Percentiles rank a stretch among this genome's conserved stretches.
These are phyloP conservation scores for Terebella lapidaria DNA, from an alignment of 2,888 invertebrate genomes.

Conservation along the genomic window DNA sequence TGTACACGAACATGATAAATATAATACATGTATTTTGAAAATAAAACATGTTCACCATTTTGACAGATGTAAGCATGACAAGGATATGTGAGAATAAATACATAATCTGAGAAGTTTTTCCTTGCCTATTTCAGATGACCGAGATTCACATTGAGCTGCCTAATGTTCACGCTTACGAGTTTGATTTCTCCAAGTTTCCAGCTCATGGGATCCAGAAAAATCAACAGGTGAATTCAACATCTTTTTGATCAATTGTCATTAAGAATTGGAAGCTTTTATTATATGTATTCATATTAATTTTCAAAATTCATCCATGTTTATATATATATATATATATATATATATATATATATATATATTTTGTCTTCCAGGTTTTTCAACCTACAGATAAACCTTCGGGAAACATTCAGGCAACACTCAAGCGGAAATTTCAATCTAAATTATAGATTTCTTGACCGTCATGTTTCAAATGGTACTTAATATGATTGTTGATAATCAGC, in stretches of 20 bases:
- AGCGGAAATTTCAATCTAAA: background rate
- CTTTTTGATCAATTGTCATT: background rate
- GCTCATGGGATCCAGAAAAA: background rate
- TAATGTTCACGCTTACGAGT: constrained; percentile 74
- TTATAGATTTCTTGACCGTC: background rate
- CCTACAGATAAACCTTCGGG: constrained; percentile 4
- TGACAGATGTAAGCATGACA: background rate
- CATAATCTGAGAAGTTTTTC: background rate
- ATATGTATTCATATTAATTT: too few relatives aligned
- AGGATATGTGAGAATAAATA: background rate
- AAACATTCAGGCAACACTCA: background rate
- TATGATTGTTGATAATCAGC: too few relatives aligned
- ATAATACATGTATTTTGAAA: too few relatives aligned
- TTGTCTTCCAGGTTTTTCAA: background rate
- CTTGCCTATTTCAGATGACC: constrained; percentile 57
- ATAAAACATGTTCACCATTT: too few relatives aligned
- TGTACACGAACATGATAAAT: too few relatives aligned
- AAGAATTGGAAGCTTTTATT: background rate
- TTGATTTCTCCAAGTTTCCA: constrained; percentile 68
- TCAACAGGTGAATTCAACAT: background rate
- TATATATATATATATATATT: constrained; percentile 2
- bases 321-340: constrained; percentile 3
- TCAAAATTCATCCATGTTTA: background rate
- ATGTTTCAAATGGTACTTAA: background rate
- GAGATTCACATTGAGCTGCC: constrained; percentile 74